Evolutionary conservation across 1,140 invertebrate genomes (phyloP), one percentile per base, ranked within the genome.

Genomic region (Drosophila subobscura): DNA sequence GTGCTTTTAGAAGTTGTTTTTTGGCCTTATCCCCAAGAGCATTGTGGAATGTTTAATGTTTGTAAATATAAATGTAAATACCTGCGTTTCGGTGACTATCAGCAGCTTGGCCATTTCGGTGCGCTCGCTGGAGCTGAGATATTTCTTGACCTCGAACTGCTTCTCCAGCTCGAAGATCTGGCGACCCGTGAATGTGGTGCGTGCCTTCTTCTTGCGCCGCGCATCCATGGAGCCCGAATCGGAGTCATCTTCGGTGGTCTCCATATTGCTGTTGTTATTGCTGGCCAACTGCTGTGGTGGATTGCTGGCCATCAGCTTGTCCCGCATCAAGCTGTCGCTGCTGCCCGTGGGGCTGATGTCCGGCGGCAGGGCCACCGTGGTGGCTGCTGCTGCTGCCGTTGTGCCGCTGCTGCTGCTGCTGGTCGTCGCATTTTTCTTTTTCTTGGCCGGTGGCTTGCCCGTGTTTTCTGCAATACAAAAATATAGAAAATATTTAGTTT

Each of bases 141-240:
- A 99, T 92, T 99, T 99, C 93, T 98, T 99, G 56, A 97, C 93
- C 92, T 99, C 98, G 91, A 99, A 99, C 92, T 98, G 96, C 91
- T 97, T 97, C 92, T 99, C 98, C 89, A 99, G 92, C 92, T 98
- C 98, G 92, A 98, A 99, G 90, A 99, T 98, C 93, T 99, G 98
- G 51, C 97, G 92, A 2, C 97, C 98, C 0, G 97, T 98, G 93
- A 99, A 99, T 0, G 97, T 98, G 12, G 98, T 99, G 66, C 98
- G 93, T 0, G 97, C 97, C 90, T 99, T 99, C 93, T 98, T 98
- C 93, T 98, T 96, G 86, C 97, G 97, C 37, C 93, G 92, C 53
- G 95, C 95, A 52, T 93, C 93, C 16, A 93, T 93, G 41, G 93
- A 93, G 16, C 94, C 92, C 25, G 93, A 93, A 77, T 94, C 94